Evolutionary conservation across 2,888 invertebrate genomes (phyloP), one percentile per base, ranked within the genome.

Genomic region (Empis livida): DNA sequence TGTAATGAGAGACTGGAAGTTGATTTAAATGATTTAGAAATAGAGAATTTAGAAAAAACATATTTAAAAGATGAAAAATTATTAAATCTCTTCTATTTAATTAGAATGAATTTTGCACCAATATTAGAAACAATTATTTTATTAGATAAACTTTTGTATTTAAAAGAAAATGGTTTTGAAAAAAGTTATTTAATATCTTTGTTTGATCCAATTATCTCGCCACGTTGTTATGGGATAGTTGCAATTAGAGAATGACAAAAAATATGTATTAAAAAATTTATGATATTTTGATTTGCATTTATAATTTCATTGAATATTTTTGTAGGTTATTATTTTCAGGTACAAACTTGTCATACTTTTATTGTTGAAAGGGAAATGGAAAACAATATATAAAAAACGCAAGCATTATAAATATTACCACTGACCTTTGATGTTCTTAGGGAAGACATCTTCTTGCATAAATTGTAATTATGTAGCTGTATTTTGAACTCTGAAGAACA

Each of bases 151-250:
- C 64, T 87, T 39, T 70, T 86, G 56, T 93, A 75, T 73, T 75
- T 94, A 30, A 67, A 77, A 49, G 88, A 90, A 60, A 72, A 72
- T 56, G 74, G 73, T 3, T 72, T 72, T 57, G 59, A 71, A 10
- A 70, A 75, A 51, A 75, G 79, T 15, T 78, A 73, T 70, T 64
- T 92, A 49, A 78, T 89, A 20, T 79, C 82, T 58, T 68, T 93
- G 51, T 93, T 93, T 69, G 84, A 93, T 72, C 84, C 90, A 8
- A 73, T 84, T 1, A 68, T 84, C 49, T 93, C 92, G 2, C 93
- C 93, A 4, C 72, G 92, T 55, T 87, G 85, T 69, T 84, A 84
- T 65, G 82, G 78, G 38, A 74, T 90, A 57, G 71, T 88, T 46
- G 80, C 82, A 54, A 58, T 76, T 40, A 79, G 76, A 60, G 23